Percentiles rank a stretch among this genome's conserved stretches.
Evolutionary conservation across 2,888 invertebrate species (phyloP).

Genomic region (Bugula neritina): DNA sequence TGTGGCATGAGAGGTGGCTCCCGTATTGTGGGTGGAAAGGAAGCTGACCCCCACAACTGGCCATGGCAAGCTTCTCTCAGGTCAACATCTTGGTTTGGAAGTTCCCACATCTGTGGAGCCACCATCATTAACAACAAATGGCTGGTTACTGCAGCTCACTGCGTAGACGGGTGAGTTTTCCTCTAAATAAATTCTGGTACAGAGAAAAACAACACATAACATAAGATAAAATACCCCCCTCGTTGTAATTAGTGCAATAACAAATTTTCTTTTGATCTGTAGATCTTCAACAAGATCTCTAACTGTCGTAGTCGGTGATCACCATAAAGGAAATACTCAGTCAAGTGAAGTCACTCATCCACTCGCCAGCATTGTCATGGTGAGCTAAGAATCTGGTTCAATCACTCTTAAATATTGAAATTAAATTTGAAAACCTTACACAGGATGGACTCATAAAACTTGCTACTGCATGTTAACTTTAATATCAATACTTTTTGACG

Average conservation of each 20-base stretch:
- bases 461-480: too few relatives aligned
- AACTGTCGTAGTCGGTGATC: constrained; percentile 11
- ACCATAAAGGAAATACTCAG: constrained; percentile 20
- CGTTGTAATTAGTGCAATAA: too few relatives aligned
- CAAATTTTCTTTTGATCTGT: too few relatives aligned
- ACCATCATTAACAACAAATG: constrained; percentile 14
- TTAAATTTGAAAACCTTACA: too few relatives aligned
- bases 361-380: constrained; percentile 2
- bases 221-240: too few relatives aligned
- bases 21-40: constrained; percentile 23
- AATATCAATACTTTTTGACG: too few relatives aligned
- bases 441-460: too few relatives aligned
- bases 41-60: constrained; percentile 19
- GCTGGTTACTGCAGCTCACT: constrained; percentile 25
- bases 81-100: background rate
- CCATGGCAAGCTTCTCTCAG: constrained; percentile 26
- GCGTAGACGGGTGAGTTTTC: constrained; percentile 23
- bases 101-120: constrained; percentile 25
- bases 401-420: too few relatives aligned
- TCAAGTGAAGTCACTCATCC: constrained; percentile 10
- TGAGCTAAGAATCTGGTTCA: background rate
- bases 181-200: too few relatives aligned
- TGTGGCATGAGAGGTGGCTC: background rate
- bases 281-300: constrained; percentile 12
- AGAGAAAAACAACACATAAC: too few relatives aligned